Base-by-base conservation (phyloP, 2,113 vertebrate species). In the Haemorhous mexicanus region DNA sequence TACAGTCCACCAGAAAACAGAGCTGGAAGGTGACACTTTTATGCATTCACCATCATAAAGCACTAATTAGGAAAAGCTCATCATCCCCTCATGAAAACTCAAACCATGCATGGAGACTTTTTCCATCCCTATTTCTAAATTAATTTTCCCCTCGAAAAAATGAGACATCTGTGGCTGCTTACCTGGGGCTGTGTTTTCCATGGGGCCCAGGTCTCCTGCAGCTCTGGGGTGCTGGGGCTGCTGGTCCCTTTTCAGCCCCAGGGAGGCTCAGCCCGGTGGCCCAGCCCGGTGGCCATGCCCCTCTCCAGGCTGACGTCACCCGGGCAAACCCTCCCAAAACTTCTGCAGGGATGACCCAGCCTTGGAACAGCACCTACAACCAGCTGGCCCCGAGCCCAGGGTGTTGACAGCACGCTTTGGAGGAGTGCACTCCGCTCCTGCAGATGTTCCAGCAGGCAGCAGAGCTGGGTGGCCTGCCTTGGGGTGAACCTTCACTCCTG, bases 361-460 rank as follows among this genome's bases (percentile, higher is more conserved):
- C 1, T 3, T 28, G 39, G 28, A 91, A 37, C 28, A 4, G 6
- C 10, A 15, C 41, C 72, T 68, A 13, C 58, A 49, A 24, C 19
- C 83, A 21, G 52, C 84, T 64, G 90, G 66, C 67, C 67, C 5
- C 1, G 7, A 9, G 58, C 83, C 39, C 1, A 35, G 58, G 23
- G 1, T 7, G 44, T 10, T 16, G 30, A 4, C 50, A 2, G 1
- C 6, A 0, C 6, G 0, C 1, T 7, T 11, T 2, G 52, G 11
- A 22, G 64, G 12, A 0, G 5, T 61, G 16, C 9, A 10, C 2
- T 4, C 0, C 0, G 1, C 19, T 2, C 3, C 0, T 1, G 62
- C 43, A 2, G 4, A 2, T 3, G 27, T 37, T 81, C 46, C 28
- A 4, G 8, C 61, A 6, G 77, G 76, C 22, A 20, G 74, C 13